A percentile compares a stretch with the other conserved stretches of the same genome.
Evolutionary conservation across 2,797 vertebrate species (phyloP).

Genomic region (Lutjanus campechanus): DNA sequence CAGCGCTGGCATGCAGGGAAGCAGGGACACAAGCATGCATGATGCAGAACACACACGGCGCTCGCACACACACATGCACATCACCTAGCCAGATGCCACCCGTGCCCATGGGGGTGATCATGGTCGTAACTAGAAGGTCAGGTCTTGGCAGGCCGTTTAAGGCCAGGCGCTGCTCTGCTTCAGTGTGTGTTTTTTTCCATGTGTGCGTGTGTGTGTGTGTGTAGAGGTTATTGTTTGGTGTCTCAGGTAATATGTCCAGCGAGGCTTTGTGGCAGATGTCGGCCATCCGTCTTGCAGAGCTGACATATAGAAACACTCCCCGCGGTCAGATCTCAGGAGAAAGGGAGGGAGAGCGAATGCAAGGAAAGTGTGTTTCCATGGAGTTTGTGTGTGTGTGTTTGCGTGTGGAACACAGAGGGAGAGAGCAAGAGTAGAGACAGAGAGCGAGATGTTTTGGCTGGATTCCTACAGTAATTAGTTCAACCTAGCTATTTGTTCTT

Average conservation of each 20-base stretch:
- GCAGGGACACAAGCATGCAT: conserved; percentile 30
- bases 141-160: conserved; percentile 77
- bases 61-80: conserved; percentile 24
- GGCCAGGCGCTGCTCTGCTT: conserved; percentile 62
- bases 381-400: conserved; percentile 1
- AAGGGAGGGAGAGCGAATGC: conserved; percentile 10
- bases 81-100: conserved; percentile 84
- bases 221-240: conserved; percentile 74
- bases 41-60: conserved; percentile 48
- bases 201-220: conserved; percentile 35
- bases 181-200: conserved; percentile 44
- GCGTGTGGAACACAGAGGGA: conserved; percentile 1
- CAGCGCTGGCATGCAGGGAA: conserved; percentile 40
- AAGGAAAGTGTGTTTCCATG: conserved; percentile 30
- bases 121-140: conserved; percentile 85
- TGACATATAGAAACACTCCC: conserved; percentile 77
- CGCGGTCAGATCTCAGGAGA: conserved; percentile 63
- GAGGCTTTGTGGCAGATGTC: conserved; percentile 77
- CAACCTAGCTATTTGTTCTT: conserved; percentile 78
- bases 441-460: conserved; percentile 74
- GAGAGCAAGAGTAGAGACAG: conserved; percentile 28
- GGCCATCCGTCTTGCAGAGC: conserved; percentile 81
- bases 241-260: conserved; percentile 82
- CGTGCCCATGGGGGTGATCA: conserved; percentile 82
- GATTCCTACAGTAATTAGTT: conserved; percentile 79